phyloP scores from a whole-genome alignment of 2,888 invertebrate genomes.

The Hybos culiciformis region DNA sequence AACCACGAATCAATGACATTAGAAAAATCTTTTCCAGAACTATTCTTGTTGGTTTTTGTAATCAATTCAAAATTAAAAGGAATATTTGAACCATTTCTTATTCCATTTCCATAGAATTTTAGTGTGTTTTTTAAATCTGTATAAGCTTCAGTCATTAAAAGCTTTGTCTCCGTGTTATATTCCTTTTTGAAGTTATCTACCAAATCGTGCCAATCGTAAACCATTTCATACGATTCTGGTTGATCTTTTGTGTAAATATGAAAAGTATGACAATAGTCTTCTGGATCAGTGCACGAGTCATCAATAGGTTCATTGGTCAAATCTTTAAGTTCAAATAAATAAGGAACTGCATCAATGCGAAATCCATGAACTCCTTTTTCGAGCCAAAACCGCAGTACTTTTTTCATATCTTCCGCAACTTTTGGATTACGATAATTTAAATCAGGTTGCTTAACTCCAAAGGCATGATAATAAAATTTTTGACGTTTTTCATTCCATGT shows the following conservation, averaged over 20 bases:
- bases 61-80: slow-evolving; percentile 48
- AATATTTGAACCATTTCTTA: slow-evolving; percentile 39
- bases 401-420: slow-evolving; percentile 50
- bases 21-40: slow-evolving; percentile 38
- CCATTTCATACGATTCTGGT: slow-evolving; percentile 36
- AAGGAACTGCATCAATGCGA: slow-evolving; percentile 40
- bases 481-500: slow-evolving; percentile 39
- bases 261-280: slow-evolving; percentile 38
- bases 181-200: slow-evolving; percentile 46
- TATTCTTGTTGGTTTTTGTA: slow-evolving; percentile 34
- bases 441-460: slow-evolving; percentile 47
- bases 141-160: slow-evolving; percentile 44
- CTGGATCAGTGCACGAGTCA: slow-evolving; percentile 31
- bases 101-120: slow-evolving; percentile 39
- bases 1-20: slow-evolving; percentile 40
- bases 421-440: slow-evolving; percentile 52
- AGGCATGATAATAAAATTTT: slow-evolving; percentile 51
- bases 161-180: slow-evolving; percentile 27
- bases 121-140: slow-evolving; percentile 38
- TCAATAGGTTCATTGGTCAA: slow-evolving; percentile 38
- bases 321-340: slow-evolving; percentile 38
- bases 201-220: slow-evolving; percentile 36
- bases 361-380: slow-evolving; percentile 61
- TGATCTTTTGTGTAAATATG: slow-evolving; percentile 43
- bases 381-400: slow-evolving; percentile 55